Evolutionary conservation across 1,140 invertebrate species (phyloP).

Genomic region (Berghia stephanieae): DNA sequence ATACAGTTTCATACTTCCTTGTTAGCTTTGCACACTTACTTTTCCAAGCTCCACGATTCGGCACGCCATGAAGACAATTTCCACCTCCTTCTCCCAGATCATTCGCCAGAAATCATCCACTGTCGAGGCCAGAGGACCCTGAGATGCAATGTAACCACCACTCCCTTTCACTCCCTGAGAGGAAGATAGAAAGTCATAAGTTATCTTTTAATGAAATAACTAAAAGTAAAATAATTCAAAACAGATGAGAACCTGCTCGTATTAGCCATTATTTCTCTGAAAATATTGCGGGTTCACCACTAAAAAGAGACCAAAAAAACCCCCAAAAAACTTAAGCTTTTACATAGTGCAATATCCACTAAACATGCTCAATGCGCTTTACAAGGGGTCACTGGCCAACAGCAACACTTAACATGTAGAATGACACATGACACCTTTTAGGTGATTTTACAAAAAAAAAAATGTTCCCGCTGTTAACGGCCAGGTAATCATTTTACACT

Average conservation of each 20-base stretch:
- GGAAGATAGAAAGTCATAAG: no score
- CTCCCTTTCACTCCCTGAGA: slow-evolving; percentile 83
- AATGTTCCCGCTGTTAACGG: no score
- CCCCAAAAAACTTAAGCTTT: no score
- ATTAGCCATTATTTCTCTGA: neutral
- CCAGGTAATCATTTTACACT: no score
- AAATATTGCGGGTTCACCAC: neutral
- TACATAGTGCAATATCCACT: no score
- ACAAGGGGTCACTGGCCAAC: no score
- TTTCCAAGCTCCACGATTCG: slow-evolving; percentile 89
- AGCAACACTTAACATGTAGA: no score
- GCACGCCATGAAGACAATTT: slow-evolving; percentile 76
- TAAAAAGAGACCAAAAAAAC: no score
- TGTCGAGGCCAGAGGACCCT: slow-evolving; percentile 95
- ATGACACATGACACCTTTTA: no score
- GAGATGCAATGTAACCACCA: slow-evolving; percentile 91
- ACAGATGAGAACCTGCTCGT: neutral
- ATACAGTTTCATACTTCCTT: neutral
- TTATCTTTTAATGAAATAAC: no score
- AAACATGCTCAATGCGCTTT: no score
- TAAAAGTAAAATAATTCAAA: slow-evolving; percentile 12
- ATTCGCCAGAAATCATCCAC: slow-evolving; percentile 96
- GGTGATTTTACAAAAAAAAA: no score
- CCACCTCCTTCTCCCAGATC: slow-evolving; percentile 87
- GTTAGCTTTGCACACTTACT: slow-evolving; percentile 66